Evolutionary conservation across 2,113 vertebrate genomes (phyloP).

Genomic region (Trogon surrucura): DNA sequence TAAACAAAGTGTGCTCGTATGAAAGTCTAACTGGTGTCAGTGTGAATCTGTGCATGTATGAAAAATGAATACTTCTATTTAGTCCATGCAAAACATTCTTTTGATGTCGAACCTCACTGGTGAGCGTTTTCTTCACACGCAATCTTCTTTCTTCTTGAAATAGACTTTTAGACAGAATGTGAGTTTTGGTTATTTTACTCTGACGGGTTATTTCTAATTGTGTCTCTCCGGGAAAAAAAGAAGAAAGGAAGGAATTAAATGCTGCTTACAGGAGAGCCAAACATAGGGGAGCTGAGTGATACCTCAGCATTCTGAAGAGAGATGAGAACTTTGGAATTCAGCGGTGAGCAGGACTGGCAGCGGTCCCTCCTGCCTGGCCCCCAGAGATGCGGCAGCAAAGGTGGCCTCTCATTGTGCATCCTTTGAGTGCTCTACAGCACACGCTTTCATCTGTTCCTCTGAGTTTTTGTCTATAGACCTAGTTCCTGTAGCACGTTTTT

Average conservation of each 20-base stretch:
- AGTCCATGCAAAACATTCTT: constrained; percentile 36
- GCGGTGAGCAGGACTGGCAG: background rate
- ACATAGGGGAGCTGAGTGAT: background rate
- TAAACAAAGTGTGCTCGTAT: constrained; percentile 56
- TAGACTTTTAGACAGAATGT: background rate
- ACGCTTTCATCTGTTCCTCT: background rate
- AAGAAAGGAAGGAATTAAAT: background rate
- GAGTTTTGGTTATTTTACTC: background rate
- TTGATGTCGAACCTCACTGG: constrained; percentile 22
- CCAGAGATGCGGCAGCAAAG: background rate
- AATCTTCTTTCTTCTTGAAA: constrained; percentile 22
- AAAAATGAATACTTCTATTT: constrained; percentile 36
- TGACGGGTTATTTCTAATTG: background rate
- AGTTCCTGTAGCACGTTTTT: background rate
- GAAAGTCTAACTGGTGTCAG: constrained; percentile 53
- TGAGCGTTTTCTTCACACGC: background rate
- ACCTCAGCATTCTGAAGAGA: background rate
- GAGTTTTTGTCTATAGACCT: background rate
- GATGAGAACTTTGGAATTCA: rapidly evolving
- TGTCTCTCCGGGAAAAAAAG: background rate
- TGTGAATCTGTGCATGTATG: constrained; percentile 38
- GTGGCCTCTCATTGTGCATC: background rate
- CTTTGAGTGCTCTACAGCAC: background rate
- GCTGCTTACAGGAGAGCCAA: background rate
- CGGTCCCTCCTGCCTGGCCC: background rate